Percentiles rank a stretch among this genome's conserved stretches.
These are phyloP conservation scores for Harpegnathos saltator DNA, from an alignment of 1,140 invertebrate genomes.

Conservation along the genomic window DNA sequence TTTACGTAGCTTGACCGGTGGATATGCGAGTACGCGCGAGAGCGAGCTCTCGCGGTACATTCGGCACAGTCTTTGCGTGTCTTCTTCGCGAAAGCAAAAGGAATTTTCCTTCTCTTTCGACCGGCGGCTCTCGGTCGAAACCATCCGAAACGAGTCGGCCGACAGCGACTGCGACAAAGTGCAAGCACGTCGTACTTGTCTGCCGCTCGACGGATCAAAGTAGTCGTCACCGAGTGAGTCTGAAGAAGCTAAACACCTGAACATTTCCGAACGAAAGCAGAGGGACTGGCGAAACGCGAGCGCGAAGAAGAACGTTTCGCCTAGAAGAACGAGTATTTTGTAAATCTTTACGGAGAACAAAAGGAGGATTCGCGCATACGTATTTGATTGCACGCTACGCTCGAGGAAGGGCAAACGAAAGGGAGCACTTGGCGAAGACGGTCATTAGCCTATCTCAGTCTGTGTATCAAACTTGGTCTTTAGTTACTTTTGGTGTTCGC, in stretches of 20 bases:
- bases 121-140: too few species aligned
- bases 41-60: neutral
- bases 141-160: too few species aligned
- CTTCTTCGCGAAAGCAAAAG: neutral
- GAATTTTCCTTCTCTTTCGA: neutral
- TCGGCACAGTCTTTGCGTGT: slow-evolving; percentile 37
- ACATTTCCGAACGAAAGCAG: too few species aligned
- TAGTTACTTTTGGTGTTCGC: slow-evolving; percentile 65
- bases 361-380: slow-evolving; percentile 34
- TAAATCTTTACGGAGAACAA: slow-evolving; percentile 29
- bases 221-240: too few species aligned
- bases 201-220: too few species aligned
- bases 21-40: slow-evolving; percentile 3
- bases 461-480: slow-evolving; percentile 72
- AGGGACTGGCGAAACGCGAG: too few species aligned
- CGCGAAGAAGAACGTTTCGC: neutral
- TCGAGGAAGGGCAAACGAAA: slow-evolving; percentile 7
- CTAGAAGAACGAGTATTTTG: slow-evolving; percentile 29
- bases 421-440: slow-evolving; percentile 25
- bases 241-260: too few species aligned
- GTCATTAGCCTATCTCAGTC: slow-evolving; percentile 75
- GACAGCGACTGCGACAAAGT: too few species aligned
- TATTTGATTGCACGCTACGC: slow-evolving; percentile 40
- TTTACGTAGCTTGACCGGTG: slow-evolving; percentile 6
- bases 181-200: too few species aligned